Evolutionary conservation across 2,113 vertebrate genomes (phyloP), one percentile per base, ranked within the genome.

Genomic region (Willisornis vidua): DNA sequence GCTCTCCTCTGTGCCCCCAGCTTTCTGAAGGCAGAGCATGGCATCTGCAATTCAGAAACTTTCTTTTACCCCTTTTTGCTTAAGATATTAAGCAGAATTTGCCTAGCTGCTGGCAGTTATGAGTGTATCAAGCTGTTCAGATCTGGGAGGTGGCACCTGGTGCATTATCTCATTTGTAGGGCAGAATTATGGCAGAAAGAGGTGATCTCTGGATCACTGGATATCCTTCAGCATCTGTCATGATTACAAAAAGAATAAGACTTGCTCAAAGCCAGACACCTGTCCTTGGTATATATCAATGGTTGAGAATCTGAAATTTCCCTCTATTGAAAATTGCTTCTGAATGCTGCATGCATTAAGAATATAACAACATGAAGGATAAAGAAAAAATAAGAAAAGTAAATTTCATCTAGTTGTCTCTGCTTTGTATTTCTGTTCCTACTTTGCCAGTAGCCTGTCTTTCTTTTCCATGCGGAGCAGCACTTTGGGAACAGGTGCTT

Each of bases 191-290:
- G 55, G 62, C 86, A 83, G 74, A 70, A 61, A 37, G 79, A 89
- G 41, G 25, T 78, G 82, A 74, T 86, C 55, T 55, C 83, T 83
- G 58, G 63, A 89, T 96, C 91, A 59, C 70, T 66, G 67, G 61
- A 95, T 95, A 91, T 94, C 63, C 85, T 94, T 77, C 66, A 55
- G 63, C 87, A 87, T 91, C 77, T 89, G 81, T 85, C 78, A 73
- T 24, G 26, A 72, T 91, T 83, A 67, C 79, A 85, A 65, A 89
- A 82, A 68, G 54, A 33, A 23, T 39, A 72, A 58, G 0, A 2
- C 39, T 93, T 89, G 13, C 51, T 89, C 25, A 65, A 41, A 93
- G 70, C 49, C 54, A 61, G 57, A 90, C 51, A 61, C 49, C 6
- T 65, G 8, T 62, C 37, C 43, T 85, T 24, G 10, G 29, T 82